A percentile compares a stretch with the other conserved stretches of the same genome.
Conservation (phyloP, 2,113 vertebrate species). For the Xenopus borealis region DNA sequence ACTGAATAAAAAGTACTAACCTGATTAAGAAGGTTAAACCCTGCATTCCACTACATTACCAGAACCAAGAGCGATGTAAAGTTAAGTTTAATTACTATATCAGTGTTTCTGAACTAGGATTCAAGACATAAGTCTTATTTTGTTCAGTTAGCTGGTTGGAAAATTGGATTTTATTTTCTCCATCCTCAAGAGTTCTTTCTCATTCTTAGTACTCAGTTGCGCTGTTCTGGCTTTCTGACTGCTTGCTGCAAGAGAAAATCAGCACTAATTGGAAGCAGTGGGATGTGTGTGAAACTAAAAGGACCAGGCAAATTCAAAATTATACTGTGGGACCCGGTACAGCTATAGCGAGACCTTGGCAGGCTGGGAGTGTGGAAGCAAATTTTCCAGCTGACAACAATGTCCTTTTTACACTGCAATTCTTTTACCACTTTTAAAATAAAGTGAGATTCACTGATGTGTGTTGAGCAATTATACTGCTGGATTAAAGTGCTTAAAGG, state of each 20-base stretch:
- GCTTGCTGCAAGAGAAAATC: slow-evolving; percentile 54
- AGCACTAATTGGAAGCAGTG: slow-evolving; percentile 57
- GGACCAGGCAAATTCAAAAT: slow-evolving; percentile 49
- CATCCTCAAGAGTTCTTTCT: slow-evolving; percentile 42
- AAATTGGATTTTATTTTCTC: slow-evolving; percentile 9
- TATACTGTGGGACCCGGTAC: slow-evolving; percentile 49
- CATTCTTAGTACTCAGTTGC: slow-evolving; percentile 46
- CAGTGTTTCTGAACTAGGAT: slow-evolving; percentile 29
- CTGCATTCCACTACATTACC: not conserved
- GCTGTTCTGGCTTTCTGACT: slow-evolving; percentile 52
- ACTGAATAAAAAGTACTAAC: not conserved
- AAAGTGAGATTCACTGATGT: slow-evolving; percentile 19
- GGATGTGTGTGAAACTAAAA: slow-evolving; percentile 50
- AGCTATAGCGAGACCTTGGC: slow-evolving; percentile 49
- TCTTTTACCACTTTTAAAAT: slow-evolving; percentile 43
- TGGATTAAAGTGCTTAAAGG: slow-evolving; percentile 25
- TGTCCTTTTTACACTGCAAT: slow-evolving; percentile 40
- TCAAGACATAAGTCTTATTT: slow-evolving; percentile 12
- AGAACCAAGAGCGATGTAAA: not conserved
- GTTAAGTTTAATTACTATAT: slow-evolving; percentile 31
- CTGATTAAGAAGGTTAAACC: not conserved
- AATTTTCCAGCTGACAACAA: slow-evolving; percentile 42
- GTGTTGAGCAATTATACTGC: slow-evolving; percentile 43
- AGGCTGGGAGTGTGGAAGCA: slow-evolving; percentile 44
- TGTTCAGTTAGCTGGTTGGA: slow-evolving; percentile 18